A percentile compares a stretch with the other conserved stretches of the same genome.
phyloP scores from a whole-genome alignment of 2,797 vertebrate species.

The Dendrocincla tyrannina region DNA sequence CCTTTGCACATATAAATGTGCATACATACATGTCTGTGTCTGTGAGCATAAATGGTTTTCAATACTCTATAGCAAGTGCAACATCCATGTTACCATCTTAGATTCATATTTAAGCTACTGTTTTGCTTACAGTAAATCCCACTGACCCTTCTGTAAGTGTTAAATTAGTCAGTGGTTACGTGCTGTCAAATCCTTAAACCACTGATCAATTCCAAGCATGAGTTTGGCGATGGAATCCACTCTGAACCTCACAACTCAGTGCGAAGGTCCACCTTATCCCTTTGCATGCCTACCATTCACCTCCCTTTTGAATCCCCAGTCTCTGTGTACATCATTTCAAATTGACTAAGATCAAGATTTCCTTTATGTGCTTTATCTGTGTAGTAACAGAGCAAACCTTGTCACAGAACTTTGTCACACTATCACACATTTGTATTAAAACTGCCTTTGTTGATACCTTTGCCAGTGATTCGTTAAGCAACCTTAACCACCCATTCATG shows the following conservation, averaged over 20 bases:
- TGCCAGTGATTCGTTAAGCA: no score
- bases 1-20: background rate
- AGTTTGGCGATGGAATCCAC: background rate
- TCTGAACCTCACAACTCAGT: background rate
- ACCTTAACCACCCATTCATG: no score
- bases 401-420: constrained; percentile 6
- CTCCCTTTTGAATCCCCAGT: background rate
- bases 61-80: background rate
- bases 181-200: background rate
- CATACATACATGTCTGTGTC: no score
- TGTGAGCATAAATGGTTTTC: background rate
- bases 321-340: no score
- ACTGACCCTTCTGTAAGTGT: no score
- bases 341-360: no score
- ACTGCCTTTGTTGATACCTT: no score
- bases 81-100: background rate
- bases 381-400: no score
- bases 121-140: background rate
- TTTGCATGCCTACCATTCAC: no score
- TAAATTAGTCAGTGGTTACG: background rate
- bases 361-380: no score
- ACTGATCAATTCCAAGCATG: background rate
- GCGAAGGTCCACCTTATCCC: background rate
- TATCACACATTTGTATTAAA: no score
- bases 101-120: background rate